Conservation (phyloP, 1,140 invertebrate genomes). For the Holcopasites calliopsidis region DNA sequence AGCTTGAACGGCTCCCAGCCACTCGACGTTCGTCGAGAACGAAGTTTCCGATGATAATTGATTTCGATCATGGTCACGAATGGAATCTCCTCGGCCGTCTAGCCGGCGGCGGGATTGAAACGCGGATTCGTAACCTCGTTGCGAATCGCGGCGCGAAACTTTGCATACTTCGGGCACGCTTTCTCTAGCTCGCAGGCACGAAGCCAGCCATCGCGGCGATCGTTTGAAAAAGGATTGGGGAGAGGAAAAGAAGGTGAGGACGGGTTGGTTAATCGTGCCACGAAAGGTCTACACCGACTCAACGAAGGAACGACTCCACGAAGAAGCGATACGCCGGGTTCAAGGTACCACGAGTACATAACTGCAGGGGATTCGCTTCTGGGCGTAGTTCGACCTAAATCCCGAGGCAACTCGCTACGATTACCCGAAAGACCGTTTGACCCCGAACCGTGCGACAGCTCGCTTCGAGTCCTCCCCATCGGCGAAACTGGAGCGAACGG, state of each 20-base stretch:
- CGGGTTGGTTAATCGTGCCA: neutral
- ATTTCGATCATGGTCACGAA: neutral
- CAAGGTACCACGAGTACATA: slow-evolving; percentile 36
- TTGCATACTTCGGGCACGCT: slow-evolving; percentile 22
- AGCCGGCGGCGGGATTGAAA: neutral
- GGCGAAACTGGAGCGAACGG: slow-evolving; percentile 22
- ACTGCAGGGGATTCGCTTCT: slow-evolving; percentile 27
- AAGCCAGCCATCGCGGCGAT: slow-evolving; percentile 12
- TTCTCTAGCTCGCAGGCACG: slow-evolving; percentile 27
- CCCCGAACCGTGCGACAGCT: slow-evolving; percentile 34
- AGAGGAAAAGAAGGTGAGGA: neutral
- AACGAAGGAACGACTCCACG: neutral
- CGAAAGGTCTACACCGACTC: neutral
- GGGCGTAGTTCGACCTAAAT: slow-evolving; percentile 46
- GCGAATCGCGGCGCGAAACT: neutral
- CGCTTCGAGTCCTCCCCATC: neutral
- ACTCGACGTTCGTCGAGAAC: neutral
- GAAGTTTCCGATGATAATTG: neutral
- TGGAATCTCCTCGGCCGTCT: neutral
- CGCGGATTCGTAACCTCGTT: slow-evolving; percentile 22
- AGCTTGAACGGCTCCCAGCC: neutral
- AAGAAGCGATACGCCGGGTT: neutral
- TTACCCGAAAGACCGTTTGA: slow-evolving; percentile 51
- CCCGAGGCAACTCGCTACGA: slow-evolving; percentile 20
- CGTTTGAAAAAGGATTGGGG: neutral